Conservation (phyloP, 2,888 invertebrate species). For the Villa cingulata region DNA sequence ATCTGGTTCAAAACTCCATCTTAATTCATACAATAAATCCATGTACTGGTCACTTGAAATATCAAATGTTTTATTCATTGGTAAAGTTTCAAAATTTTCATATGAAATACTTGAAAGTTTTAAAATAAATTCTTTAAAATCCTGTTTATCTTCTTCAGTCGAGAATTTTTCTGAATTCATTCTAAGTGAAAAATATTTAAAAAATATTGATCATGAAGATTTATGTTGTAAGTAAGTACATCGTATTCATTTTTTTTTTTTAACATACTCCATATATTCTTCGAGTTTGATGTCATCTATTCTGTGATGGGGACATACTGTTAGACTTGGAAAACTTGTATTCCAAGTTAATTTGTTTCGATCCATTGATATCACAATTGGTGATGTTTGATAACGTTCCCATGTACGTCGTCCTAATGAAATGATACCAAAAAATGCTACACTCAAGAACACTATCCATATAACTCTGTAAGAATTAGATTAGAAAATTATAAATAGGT, state of each 20-base stretch:
- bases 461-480: slow-evolving; percentile 41
- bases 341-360: slow-evolving; percentile 58
- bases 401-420: slow-evolving; percentile 47
- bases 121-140: slow-evolving; percentile 42
- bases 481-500: slow-evolving; percentile 2
- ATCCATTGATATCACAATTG: slow-evolving; percentile 61
- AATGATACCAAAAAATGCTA: slow-evolving; percentile 42
- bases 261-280: slow-evolving; percentile 39
- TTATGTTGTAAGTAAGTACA: too few species aligned
- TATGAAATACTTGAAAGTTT: slow-evolving; percentile 45
- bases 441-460: slow-evolving; percentile 42
- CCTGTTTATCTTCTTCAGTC: slow-evolving; percentile 39
- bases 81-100: slow-evolving; percentile 43
- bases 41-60: slow-evolving; percentile 45
- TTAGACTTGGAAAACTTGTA: slow-evolving; percentile 53
- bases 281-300: slow-evolving; percentile 43
- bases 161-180: slow-evolving; percentile 22
- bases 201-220: too few species aligned
- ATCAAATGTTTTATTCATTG: slow-evolving; percentile 38
- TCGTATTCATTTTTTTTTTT: too few species aligned
- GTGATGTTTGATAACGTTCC: slow-evolving; percentile 52
- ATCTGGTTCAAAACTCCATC: slow-evolving; percentile 41
- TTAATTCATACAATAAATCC: slow-evolving; percentile 37
- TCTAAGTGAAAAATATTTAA: slow-evolving; percentile 12
- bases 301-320: slow-evolving; percentile 48